phyloP scores from a whole-genome alignment of 2,797 vertebrate genomes.

The Alca torda region DNA sequence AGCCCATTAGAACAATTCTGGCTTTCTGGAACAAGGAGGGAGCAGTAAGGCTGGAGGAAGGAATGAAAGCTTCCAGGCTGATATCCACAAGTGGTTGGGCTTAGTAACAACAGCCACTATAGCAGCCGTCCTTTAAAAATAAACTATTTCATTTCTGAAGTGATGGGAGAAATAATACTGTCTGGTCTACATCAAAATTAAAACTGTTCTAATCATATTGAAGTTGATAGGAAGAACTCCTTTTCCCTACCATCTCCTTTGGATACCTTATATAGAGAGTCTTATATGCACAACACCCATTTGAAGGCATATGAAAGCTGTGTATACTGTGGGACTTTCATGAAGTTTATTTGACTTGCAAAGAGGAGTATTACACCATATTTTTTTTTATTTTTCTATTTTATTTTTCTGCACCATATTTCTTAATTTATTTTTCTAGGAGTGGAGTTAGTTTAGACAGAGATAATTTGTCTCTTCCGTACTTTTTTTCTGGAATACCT shows the following conservation, averaged over 20 bases:
- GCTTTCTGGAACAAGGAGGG: neutral
- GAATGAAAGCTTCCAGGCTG: neutral
- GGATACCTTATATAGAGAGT: neutral
- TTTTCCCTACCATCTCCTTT: neutral
- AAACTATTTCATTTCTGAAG: neutral
- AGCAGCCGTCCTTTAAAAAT: neutral
- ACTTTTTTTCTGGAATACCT: neutral
- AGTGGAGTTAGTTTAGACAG: neutral
- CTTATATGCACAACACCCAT: neutral
- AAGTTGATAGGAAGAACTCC: neutral
- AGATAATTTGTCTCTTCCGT: neutral
- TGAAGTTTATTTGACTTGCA: neutral
- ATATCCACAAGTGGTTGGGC: neutral
- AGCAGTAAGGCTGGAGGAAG: neutral
- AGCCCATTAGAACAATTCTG: neutral
- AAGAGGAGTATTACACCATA: neutral
- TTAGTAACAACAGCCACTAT: neutral
- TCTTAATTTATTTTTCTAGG: neutral
- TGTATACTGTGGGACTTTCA: neutral
- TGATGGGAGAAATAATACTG: neutral
- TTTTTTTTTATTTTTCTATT: neutral
- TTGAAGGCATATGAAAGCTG: neutral
- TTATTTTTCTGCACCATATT: neutral
- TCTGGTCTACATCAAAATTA: neutral
- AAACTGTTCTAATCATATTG: neutral